Percentiles rank a stretch among this genome's conserved stretches.
Evolutionary conservation across 2,888 invertebrate species (phyloP).

Genomic region (Parthenolecanium corni): DNA sequence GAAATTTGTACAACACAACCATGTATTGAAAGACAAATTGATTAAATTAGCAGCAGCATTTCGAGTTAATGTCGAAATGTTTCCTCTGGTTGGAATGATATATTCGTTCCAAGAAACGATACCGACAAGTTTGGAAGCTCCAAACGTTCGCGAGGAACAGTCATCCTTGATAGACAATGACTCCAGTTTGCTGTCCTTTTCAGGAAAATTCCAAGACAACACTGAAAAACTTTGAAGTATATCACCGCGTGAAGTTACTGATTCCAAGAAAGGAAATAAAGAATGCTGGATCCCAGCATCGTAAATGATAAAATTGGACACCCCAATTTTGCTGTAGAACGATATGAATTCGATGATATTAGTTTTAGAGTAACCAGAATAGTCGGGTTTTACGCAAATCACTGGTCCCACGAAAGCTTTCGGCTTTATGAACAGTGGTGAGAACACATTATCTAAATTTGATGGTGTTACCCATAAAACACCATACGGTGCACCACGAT

Average conservation of each 20-base stretch:
- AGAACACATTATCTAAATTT: neutral
- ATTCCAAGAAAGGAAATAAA: constrained; percentile 40
- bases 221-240: constrained; percentile 46
- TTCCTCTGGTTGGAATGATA: constrained; percentile 19
- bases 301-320: constrained; percentile 54
- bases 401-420: constrained; percentile 36
- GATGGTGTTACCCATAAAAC: constrained; percentile 5
- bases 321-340: constrained; percentile 54
- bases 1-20: constrained; percentile 38
- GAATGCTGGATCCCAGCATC: constrained; percentile 44
- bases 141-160: constrained; percentile 51
- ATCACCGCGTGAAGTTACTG: constrained; percentile 38
- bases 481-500: constrained; percentile 16
- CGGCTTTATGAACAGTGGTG: constrained; percentile 2
- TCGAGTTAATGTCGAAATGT: constrained; percentile 13
- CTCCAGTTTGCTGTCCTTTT: constrained; percentile 41
- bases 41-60: constrained; percentile 17
- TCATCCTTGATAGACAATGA: constrained; percentile 50
- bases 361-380: constrained; percentile 45
- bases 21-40: constrained; percentile 38
- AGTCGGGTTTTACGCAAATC: constrained; percentile 51
- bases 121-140: constrained; percentile 40
- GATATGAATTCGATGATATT: constrained; percentile 54
- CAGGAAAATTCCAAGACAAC: constrained; percentile 56
- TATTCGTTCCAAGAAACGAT: constrained; percentile 54